Conservation (phyloP, 35 echinoderm and acorn worm genomes). For the Chiridota heheva region DNA sequence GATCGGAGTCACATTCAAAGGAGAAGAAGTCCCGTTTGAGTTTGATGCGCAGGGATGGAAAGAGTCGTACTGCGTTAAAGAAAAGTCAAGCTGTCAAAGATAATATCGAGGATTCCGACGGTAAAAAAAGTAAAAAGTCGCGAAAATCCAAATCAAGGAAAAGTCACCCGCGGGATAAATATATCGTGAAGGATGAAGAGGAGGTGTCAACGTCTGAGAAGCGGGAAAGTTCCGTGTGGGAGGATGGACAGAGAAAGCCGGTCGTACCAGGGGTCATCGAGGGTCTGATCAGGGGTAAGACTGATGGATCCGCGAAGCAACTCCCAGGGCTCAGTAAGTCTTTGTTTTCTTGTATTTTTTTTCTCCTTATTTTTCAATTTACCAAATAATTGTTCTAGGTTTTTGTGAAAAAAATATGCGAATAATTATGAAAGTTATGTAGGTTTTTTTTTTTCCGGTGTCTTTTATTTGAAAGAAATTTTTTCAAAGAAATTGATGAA, state of each 20-base stretch:
- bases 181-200: neutral
- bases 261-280: slow-evolving; percentile 31
- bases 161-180: neutral
- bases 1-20: slow-evolving; percentile 86
- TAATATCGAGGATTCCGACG: neutral
- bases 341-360: neutral
- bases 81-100: slow-evolving; percentile 13
- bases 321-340: slow-evolving; percentile 77
- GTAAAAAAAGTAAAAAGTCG: slow-evolving; percentile 27
- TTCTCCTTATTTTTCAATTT: too few species aligned
- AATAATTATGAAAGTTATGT: too few species aligned
- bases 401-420: too few species aligned
- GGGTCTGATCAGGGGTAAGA: slow-evolving; percentile 27
- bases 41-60: slow-evolving; percentile 56
- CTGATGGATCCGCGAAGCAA: slow-evolving; percentile 40
- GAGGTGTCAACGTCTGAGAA: neutral
- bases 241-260: slow-evolving; percentile 13
- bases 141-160: slow-evolving; percentile 36
- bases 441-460: too few species aligned
- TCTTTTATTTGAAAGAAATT: too few species aligned
- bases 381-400: too few species aligned
- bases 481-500: too few species aligned
- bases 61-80: slow-evolving; percentile 10
- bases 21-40: slow-evolving; percentile 84
- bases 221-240: neutral